Evolutionary conservation across 1,140 invertebrate species (phyloP).

Genomic region (Gryon sp.): DNA sequence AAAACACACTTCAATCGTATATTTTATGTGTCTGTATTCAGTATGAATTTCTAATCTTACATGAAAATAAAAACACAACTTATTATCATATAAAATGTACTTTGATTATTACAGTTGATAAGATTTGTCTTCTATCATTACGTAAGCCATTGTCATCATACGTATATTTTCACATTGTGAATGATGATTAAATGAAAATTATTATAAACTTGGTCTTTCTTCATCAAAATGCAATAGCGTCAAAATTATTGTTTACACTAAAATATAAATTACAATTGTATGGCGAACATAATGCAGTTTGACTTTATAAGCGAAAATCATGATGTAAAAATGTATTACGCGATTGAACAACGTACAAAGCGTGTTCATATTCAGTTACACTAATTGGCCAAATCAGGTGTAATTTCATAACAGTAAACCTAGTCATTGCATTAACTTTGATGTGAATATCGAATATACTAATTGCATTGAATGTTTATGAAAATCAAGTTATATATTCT

Average conservation of each 20-base stretch:
- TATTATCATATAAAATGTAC: too few species aligned
- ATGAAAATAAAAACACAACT: constrained; percentile 4
- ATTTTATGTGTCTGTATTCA: neutral
- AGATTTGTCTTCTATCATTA: constrained; percentile 9
- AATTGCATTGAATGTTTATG: too few species aligned
- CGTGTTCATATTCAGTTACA: neutral
- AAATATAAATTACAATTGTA: too few species aligned
- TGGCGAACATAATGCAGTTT: neutral
- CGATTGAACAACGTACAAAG: neutral
- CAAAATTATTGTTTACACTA: too few species aligned
- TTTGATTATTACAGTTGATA: constrained; percentile 4
- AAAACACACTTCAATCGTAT: constrained; percentile 12
- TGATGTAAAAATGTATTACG: neutral
- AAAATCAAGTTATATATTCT: too few species aligned
- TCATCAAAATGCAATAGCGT: too few species aligned
- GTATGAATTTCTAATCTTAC: constrained; percentile 1
- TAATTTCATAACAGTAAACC: neutral
- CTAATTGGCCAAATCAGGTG: constrained; percentile 15
- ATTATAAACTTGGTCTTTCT: too few species aligned
- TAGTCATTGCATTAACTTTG: too few species aligned
- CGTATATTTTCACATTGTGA: too few species aligned
- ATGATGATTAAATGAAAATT: too few species aligned
- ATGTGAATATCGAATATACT: too few species aligned
- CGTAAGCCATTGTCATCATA: constrained; percentile 16
- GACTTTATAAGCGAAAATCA: constrained; percentile 6